phyloP scores from a whole-genome alignment of 2,888 invertebrate species.

The Agriopis marginaria region DNA sequence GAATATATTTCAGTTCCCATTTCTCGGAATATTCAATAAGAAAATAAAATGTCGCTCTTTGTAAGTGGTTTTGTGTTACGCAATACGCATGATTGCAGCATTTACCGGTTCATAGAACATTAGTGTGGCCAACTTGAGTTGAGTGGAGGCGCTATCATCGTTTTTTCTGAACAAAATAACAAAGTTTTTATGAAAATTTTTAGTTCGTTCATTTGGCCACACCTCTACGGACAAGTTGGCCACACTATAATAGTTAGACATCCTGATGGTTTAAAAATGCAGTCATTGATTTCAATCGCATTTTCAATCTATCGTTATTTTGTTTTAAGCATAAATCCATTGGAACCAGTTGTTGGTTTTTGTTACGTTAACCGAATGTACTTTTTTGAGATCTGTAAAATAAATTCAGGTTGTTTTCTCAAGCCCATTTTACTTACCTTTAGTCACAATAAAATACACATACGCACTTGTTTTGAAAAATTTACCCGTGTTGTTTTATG shows the following conservation, averaged over 20 bases:
- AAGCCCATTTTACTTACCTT: background rate
- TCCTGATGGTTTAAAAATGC: background rate
- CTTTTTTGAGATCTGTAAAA: background rate
- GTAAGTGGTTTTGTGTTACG: slow-evolving; percentile 64
- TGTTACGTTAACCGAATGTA: background rate
- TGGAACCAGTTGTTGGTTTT: background rate
- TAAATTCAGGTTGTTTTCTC: background rate
- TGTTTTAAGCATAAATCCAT: background rate
- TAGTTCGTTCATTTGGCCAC: background rate
- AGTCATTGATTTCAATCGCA: too few species aligned
- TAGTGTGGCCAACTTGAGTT: background rate
- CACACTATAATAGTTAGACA: background rate
- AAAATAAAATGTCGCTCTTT: slow-evolving; percentile 71
- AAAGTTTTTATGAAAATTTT: background rate
- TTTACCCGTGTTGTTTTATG: background rate
- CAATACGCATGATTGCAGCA: slow-evolving; percentile 14
- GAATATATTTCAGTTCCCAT: slow-evolving; percentile 72
- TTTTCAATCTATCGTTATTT: background rate
- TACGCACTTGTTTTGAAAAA: background rate
- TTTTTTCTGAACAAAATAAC: background rate
- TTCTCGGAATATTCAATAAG: slow-evolving; percentile 73
- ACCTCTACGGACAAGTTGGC: background rate
- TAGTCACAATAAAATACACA: background rate
- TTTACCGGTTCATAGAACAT: slow-evolving; percentile 2
- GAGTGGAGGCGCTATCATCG: too few species aligned